phyloP scores from a whole-genome alignment of 2,888 invertebrate species.

The Idaea biselata region DNA sequence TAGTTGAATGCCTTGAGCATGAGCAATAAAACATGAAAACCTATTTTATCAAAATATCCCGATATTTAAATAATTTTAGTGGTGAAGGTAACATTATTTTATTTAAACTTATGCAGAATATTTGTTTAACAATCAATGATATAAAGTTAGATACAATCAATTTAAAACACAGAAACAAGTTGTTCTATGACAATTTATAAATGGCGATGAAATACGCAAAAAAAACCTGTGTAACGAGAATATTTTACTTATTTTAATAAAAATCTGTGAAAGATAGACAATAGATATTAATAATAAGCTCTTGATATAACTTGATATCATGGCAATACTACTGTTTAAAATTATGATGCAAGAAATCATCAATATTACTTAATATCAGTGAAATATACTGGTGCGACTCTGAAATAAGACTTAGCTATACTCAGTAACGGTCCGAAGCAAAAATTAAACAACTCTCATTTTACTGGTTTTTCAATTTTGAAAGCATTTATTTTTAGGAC shows the following conservation, averaged over 20 bases:
- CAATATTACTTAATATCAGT: no score
- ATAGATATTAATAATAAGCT: slow-evolving; percentile 21
- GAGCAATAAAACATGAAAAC: no score
- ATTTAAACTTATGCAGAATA: neutral
- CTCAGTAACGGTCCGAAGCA: no score
- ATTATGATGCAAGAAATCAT: neutral
- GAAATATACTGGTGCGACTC: no score
- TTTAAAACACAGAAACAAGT: neutral
- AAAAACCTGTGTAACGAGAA: neutral
- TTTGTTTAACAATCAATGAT: neutral
- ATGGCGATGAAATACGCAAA: neutral
- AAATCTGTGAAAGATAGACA: slow-evolving; percentile 17
- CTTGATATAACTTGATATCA: slow-evolving; percentile 15
- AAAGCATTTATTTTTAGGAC: no score
- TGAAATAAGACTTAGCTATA: no score
- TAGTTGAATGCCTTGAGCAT: no score
- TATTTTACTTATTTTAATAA: slow-evolving; percentile 12
- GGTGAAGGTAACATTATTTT: no score
- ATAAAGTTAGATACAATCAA: neutral
- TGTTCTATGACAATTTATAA: neutral
- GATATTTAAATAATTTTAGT: no score
- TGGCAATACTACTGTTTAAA: slow-evolving; percentile 10
- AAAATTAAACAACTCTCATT: no score
- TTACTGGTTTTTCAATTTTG: no score
- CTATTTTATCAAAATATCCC: no score